Conservation (phyloP, 2,888 invertebrate species). For the Pinctada fucata region DNA sequence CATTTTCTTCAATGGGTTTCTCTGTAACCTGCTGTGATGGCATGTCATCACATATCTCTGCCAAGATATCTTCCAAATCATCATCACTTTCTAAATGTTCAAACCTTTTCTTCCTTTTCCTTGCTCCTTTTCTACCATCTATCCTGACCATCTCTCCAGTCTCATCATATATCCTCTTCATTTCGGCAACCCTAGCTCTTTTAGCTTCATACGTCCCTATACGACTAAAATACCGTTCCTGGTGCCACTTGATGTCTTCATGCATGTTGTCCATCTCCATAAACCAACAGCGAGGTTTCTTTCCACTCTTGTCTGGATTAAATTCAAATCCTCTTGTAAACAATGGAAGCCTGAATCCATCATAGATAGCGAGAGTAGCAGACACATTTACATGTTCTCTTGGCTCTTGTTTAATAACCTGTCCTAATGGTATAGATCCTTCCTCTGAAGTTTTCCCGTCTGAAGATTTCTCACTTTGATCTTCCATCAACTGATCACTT, state of each 20-base stretch:
- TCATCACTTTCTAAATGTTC: not conserved
- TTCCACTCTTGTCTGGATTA: conserved; percentile 64
- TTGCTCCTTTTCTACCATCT: conserved; percentile 9
- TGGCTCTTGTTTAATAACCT: not conserved
- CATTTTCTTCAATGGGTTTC: too few species aligned
- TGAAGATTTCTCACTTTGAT: not conserved
- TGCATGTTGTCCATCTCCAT: conserved; percentile 61
- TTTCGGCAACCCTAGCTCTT: not conserved
- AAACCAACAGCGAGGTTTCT: conserved; percentile 64
- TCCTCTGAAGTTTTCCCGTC: not conserved
- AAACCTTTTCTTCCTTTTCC: conserved; percentile 8
- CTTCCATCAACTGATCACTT: not conserved
- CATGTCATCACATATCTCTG: too few species aligned
- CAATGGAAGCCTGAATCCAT: conserved; percentile 58
- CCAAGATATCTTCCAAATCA: too few species aligned
- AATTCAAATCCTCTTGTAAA: conserved; percentile 62
- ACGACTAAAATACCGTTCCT: conserved; percentile 50
- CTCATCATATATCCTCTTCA: conserved; percentile 3
- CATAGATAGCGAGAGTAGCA: conserved; percentile 50
- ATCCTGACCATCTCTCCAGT: conserved; percentile 3
- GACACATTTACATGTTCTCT: conserved; percentile 13
- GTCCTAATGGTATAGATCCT: not conserved
- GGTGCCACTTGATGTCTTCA: conserved; percentile 49
- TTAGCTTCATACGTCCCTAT: conserved; percentile 31
- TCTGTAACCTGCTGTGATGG: too few species aligned